Conservation (phyloP, 2,888 invertebrate species). For the Alcis repandata region DNA sequence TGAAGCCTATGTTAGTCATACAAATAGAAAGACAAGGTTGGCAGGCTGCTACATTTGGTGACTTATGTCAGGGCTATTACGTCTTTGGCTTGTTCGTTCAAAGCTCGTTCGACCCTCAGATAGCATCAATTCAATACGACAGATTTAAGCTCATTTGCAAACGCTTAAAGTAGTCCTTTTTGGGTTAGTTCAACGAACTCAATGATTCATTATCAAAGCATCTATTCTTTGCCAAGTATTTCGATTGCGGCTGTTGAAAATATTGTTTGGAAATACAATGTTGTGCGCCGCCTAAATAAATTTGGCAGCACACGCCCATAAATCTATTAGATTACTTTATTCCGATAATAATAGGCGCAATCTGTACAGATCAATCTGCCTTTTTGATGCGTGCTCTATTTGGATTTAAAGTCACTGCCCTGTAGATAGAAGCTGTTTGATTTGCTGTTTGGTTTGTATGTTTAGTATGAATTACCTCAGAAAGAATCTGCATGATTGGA, state of each 20-base stretch:
- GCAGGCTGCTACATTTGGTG: slow-evolving; percentile 82
- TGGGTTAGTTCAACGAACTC: slow-evolving; percentile 67
- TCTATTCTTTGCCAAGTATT: slow-evolving; percentile 56
- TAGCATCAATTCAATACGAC: slow-evolving; percentile 67
- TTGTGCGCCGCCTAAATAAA: slow-evolving; percentile 41
- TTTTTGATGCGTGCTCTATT: slow-evolving; percentile 50
- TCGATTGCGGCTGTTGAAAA: slow-evolving; percentile 51
- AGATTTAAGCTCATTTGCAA: slow-evolving; percentile 62
- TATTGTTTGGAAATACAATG: slow-evolving; percentile 38
- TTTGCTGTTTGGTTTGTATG: slow-evolving; percentile 1
- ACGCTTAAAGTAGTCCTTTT: slow-evolving; percentile 62
- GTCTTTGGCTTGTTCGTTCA: slow-evolving; percentile 62
- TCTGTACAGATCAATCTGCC: slow-evolving; percentile 51
- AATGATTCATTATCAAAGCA: slow-evolving; percentile 67
- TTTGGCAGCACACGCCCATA: slow-evolving; percentile 46
- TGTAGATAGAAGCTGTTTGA: slow-evolving; percentile 35
- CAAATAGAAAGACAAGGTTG: slow-evolving; percentile 80
- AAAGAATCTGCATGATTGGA: background rate
- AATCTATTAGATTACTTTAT: slow-evolving; percentile 50
- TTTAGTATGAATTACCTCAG: background rate
- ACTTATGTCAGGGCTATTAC: slow-evolving; percentile 81
- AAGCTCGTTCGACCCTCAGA: slow-evolving; percentile 59
- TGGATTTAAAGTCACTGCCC: slow-evolving; percentile 53
- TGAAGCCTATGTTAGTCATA: slow-evolving; percentile 63
- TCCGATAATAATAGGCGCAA: slow-evolving; percentile 49